These are phyloP conservation scores for Heliocidaris erythrogramma DNA, from an alignment of 35 echinoderm and acorn worm species.

Conservation along the genomic window DNA sequence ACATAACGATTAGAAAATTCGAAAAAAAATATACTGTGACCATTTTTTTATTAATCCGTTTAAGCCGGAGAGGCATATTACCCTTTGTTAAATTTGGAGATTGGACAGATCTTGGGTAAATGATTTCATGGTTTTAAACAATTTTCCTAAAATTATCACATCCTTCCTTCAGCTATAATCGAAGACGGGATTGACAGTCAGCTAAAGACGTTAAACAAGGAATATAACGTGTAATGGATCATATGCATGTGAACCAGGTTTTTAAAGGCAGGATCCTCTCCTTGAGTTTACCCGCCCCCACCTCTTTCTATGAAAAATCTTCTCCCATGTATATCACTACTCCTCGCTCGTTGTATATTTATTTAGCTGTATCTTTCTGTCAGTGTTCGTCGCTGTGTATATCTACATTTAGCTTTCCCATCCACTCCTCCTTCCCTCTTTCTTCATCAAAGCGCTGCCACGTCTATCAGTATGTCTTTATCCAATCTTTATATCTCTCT, in stretches of 20 bases:
- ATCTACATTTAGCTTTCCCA: not conserved
- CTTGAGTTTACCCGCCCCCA: not conserved
- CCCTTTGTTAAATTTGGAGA: too few relatives aligned
- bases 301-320: not conserved
- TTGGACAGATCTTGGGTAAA: too few relatives aligned
- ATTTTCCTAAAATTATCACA: too few relatives aligned
- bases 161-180: too few relatives aligned
- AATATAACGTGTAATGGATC: not conserved
- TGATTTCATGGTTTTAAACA: too few relatives aligned
- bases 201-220: not conserved
- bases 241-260: not conserved
- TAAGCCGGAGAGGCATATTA: too few relatives aligned
- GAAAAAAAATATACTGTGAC: too few relatives aligned
- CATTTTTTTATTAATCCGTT: too few relatives aligned
- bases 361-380: not conserved
- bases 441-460: not conserved
- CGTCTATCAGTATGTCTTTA: not conserved
- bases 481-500: not conserved
- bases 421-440: not conserved
- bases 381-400: not conserved
- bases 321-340: not conserved
- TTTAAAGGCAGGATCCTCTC: not conserved
- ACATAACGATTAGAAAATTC: too few relatives aligned
- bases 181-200: not conserved
- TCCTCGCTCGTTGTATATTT: not conserved